phyloP scores from a whole-genome alignment of 2,797 vertebrate species.

The Neomorphus geoffroyi region DNA sequence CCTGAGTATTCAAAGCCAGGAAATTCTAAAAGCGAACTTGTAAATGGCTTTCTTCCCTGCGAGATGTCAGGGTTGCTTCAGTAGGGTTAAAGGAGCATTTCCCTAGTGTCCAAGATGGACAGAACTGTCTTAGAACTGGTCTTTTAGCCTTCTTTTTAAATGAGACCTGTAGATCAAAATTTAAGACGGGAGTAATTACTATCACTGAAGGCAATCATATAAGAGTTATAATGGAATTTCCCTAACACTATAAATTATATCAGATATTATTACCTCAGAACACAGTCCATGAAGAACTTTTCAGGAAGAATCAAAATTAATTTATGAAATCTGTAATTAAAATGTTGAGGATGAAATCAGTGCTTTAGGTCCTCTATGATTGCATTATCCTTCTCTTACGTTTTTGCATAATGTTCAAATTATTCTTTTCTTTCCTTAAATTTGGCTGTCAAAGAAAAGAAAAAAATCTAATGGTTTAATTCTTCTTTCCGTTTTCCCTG shows the following conservation, averaged over 20 bases:
- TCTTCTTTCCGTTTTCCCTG: conserved; percentile 28
- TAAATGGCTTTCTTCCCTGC: background rate
- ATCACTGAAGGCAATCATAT: conserved; percentile 45
- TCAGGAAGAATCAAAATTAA: conserved; percentile 57
- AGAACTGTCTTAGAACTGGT: background rate
- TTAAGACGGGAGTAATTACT: conserved; percentile 50
- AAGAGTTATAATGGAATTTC: conserved; percentile 40
- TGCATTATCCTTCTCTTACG: conserved; percentile 1
- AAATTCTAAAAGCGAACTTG: background rate
- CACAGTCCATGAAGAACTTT: conserved; percentile 29
- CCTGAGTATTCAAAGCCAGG: background rate
- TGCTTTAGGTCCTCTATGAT: conserved; percentile 55
- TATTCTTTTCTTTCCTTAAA: conserved; percentile 51
- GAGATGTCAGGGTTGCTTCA: background rate
- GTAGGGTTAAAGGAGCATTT: background rate
- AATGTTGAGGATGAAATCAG: conserved; percentile 62
- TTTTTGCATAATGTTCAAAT: conserved; percentile 55
- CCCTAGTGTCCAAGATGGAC: background rate
- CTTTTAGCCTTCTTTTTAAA: conserved; percentile 34
- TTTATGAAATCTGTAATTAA: conserved; percentile 72
- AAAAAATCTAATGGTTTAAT: conserved; percentile 26
- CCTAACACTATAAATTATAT: conserved; percentile 55
- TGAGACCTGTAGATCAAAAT: conserved; percentile 45
- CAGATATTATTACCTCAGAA: conserved; percentile 57
- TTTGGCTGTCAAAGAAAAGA: conserved; percentile 39